Base-by-base conservation (phyloP, 2,113 vertebrate genomes). In the Zosterops lateralis region DNA sequence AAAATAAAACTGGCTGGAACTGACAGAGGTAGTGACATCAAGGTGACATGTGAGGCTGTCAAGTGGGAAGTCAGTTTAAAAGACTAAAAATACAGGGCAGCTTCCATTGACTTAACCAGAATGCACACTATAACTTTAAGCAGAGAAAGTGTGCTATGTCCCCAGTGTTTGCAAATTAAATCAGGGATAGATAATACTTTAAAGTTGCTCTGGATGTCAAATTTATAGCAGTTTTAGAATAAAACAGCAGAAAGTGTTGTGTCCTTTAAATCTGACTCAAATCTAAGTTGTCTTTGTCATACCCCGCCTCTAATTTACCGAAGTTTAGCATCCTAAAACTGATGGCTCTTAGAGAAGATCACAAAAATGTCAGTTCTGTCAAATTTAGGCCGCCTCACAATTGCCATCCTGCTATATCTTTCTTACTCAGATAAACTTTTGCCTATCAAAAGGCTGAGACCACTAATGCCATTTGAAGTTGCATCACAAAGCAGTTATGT, bases 31-130 rank as follows among this genome's bases (percentile, higher is more conserved):
- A 86, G 75, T 67, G 89, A 66, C 81, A 93, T 61, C 2, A 17
- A 54, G 10, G 81, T 93, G 94, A 94, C 93, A 96, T 60, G 77
- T 25, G 28, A 65, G 58, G 75, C 78, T 96, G 93, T 94, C 95
- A 96, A 87, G 74, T 29, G 71, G 36, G 47, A 96, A 95, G 84
- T 92, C 66, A 91, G 38, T 71, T 92, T 83, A 85, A 96, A 85
- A 96, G 68, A 92, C 84, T 56, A 74, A 75, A 73, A 77, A 70
- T 78, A 13, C 28, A 58, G 47, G 60, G 36, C 91, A 92, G 85
- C 44, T 79, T 75, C 66, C 9, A 42, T 25, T 83, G 45, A 76
- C 38, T 82, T 75, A 40, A 45, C 29, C 72, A 53, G 32, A 79
- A 21, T 58, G 32, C 26, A 32, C 29, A n/a, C 8, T 50, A 11